Conservation (phyloP, 2,888 invertebrate genomes). For the Apeira syringaria region DNA sequence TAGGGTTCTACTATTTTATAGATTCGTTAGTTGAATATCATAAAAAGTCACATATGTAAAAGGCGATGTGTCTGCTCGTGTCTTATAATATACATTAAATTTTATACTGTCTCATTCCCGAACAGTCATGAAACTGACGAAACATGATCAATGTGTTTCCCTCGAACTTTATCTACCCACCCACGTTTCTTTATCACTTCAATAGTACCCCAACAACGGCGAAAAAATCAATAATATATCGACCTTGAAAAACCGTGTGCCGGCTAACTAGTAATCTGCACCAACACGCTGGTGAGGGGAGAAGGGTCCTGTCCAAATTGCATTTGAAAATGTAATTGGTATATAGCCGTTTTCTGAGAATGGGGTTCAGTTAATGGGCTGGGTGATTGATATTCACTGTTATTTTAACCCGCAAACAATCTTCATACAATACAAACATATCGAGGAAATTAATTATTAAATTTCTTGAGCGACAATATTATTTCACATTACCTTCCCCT, state of each 20-base stretch:
- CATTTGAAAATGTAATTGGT: conserved; percentile 18
- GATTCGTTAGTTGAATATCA: too few relatives aligned
- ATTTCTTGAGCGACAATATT: too few relatives aligned
- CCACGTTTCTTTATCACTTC: conserved; percentile 24
- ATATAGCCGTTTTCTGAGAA: conserved; percentile 15
- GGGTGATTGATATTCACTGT: not conserved
- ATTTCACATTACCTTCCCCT: too few relatives aligned
- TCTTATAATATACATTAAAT: too few relatives aligned
- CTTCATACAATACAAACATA: too few relatives aligned
- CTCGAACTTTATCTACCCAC: conserved; percentile 10
- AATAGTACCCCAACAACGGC: conserved; percentile 40
- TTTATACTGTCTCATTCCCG: too few relatives aligned
- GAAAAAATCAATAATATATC: conserved; percentile 56
- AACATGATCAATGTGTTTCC: conserved; percentile 13
- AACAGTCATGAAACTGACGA: not conserved
- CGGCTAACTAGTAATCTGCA: conserved; percentile 60
- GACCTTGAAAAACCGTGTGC: conserved; percentile 68
- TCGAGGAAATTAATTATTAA: too few relatives aligned
- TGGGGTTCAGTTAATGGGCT: not conserved
- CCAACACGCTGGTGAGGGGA: conserved; percentile 38
- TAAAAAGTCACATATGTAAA: too few relatives aligned
- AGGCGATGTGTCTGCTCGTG: too few relatives aligned
- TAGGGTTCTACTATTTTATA: too few relatives aligned
- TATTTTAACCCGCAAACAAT: not conserved
- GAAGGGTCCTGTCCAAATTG: conserved; percentile 23